Percentiles rank a stretch among this genome's conserved stretches.
phyloP scores from a whole-genome alignment of 2,113 vertebrate species.

The Callorhinus ursinus region DNA sequence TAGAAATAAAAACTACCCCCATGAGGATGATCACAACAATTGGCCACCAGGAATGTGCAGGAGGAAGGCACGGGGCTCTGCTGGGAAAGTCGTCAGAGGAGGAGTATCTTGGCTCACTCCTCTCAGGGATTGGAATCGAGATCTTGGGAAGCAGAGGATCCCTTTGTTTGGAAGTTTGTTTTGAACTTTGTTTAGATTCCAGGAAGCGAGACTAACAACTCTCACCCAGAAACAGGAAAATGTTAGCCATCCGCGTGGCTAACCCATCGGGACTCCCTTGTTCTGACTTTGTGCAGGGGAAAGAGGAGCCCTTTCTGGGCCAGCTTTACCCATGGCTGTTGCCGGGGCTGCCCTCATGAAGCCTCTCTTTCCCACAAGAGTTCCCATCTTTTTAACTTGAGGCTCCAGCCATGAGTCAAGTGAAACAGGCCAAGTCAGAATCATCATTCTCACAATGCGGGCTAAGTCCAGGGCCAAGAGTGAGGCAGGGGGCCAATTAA shows the following conservation, averaged over 20 bases:
- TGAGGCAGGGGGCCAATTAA: background rate
- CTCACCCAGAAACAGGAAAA: slow-evolving; percentile 11
- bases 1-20: background rate
- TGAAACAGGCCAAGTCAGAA: background rate
- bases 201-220: slow-evolving; percentile 20
- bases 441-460: background rate
- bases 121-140: background rate
- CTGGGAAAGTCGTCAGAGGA: background rate
- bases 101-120: background rate
- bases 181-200: slow-evolving; percentile 52
- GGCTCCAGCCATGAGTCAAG: background rate
- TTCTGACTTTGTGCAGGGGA: background rate
- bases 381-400: background rate
- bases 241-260: background rate
- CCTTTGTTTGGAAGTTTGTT: slow-evolving; percentile 52
- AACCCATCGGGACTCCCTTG: background rate
- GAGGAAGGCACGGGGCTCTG: background rate
- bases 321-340: background rate
- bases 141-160: background rate
- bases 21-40: background rate
- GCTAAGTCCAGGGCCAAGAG: background rate
- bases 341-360: background rate
- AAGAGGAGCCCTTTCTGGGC: background rate
- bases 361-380: background rate
- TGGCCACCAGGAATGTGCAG: background rate